phyloP scores from a whole-genome alignment of 2,113 vertebrate genomes.

The Cephalopholis sonnerati region DNA sequence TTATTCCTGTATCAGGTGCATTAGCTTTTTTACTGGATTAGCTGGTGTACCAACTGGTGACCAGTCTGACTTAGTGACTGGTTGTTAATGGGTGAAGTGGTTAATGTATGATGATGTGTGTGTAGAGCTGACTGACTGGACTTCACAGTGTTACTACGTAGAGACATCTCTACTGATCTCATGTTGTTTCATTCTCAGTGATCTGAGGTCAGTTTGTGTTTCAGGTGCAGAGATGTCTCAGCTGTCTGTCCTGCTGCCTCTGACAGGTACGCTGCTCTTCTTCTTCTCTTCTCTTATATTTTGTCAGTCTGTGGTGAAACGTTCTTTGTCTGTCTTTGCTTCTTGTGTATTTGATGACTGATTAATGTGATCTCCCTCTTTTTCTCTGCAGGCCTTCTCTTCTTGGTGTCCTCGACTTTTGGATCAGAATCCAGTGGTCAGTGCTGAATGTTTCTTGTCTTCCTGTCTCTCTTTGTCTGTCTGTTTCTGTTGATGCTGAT shows the following conservation, averaged over 20 bases:
- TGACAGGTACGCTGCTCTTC: slow-evolving; percentile 50
- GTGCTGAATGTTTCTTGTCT: slow-evolving; percentile 16
- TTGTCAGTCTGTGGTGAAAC: not conserved
- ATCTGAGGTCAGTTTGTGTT: slow-evolving; percentile 21
- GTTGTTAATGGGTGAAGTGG: no score
- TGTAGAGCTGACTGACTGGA: no score
- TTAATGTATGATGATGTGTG: no score
- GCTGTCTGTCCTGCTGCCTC: slow-evolving; percentile 42
- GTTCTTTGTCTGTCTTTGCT: not conserved
- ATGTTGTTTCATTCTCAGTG: not conserved
- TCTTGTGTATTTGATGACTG: slow-evolving; percentile 2
- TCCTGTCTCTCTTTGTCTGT: not conserved
- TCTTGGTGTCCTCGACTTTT: not conserved
- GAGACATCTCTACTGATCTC: not conserved
- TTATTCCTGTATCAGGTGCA: no score
- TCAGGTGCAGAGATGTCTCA: slow-evolving; percentile 62
- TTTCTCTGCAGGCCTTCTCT: slow-evolving; percentile 39
- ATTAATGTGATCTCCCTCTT: not conserved
- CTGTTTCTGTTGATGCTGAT: not conserved
- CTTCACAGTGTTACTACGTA: no score
- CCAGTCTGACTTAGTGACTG: no score
- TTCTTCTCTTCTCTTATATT: not conserved
- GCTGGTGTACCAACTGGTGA: no score
- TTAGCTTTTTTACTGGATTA: no score
- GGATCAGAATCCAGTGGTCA: slow-evolving; percentile 45